Base-by-base conservation (phyloP, 2,797 vertebrate species). In the Notolepis coatsorum region DNA sequence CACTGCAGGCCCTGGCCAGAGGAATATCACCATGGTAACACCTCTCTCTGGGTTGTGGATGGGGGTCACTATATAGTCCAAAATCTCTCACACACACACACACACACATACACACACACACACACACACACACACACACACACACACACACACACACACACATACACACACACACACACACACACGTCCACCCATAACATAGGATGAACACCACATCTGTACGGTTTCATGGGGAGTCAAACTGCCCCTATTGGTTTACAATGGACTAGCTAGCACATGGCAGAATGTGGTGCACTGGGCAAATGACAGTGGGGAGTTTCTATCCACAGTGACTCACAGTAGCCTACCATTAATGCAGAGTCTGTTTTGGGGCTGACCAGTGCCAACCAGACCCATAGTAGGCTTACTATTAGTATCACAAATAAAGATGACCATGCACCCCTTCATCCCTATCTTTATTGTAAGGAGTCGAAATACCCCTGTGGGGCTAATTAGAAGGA, bases 1-100 rank as follows among this genome's bases (percentile, higher is more conserved):
- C 87, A 79, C 84, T 57, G 68, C 77, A 77, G 80, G 78, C 79
- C 85, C 84, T 86, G 80, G 71, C 68, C 81, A 64, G 80, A 76
- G 86, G 84, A 82, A 79, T 48, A 75, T 92, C 63, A 12, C 90
- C 87, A 92, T 92, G 84, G 90, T 64, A 91, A 93, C 91, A 21
- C 59, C 61, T 42, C 68, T 71, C 62, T 73, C 78, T 65, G 81
- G 75, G 57, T 77, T 60, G 50, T 72, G 68, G 53, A 67, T 61
- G 69, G 75, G 68, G 80, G 60, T 71, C 56, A 73, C 84, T 71
- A 47, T 82, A 76, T 63, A 65, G 62, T 53, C 61, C 45, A 25
- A 38, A 27, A 38, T 46, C 47, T 37, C 58, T 73, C 30, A 82
- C 58, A 70, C 69, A 37, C 18, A 63, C 69, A 47, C 38, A 67